Evolutionary conservation across 2,888 invertebrate species (phyloP).

Genomic region (Formica aserva): DNA sequence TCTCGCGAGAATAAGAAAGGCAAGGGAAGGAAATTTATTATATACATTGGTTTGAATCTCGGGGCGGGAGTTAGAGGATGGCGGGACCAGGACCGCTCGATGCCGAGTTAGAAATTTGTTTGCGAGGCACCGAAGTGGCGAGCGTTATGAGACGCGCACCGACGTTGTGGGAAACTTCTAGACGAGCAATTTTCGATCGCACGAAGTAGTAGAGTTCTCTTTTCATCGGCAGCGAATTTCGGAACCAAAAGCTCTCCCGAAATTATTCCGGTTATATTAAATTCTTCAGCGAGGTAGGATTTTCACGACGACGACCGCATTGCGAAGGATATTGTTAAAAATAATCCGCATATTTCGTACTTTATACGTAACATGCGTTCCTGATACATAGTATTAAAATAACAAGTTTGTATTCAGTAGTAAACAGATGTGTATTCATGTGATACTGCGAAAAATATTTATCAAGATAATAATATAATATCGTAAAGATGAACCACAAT

Average conservation of each 20-base stretch:
- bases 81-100: neutral
- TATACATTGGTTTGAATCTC: constrained; percentile 12
- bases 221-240: constrained; percentile 33
- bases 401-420: neutral
- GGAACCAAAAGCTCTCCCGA: constrained; percentile 28
- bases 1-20: constrained; percentile 32
- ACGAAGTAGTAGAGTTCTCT: constrained; percentile 15
- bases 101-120: constrained; percentile 40
- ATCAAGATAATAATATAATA: neutral
- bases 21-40: constrained; percentile 46
- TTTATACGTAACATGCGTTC: constrained; percentile 4
- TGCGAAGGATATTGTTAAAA: constrained; percentile 49
- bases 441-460: constrained; percentile 8
- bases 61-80: neutral
- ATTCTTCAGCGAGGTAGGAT: constrained; percentile 44
- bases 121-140: constrained; percentile 26
- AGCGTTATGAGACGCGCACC: constrained; percentile 37
- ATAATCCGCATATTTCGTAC: constrained; percentile 27
- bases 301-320: constrained; percentile 10
- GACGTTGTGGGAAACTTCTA: constrained; percentile 30
- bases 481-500: neutral
- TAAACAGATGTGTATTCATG: neutral
- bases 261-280: constrained; percentile 53
- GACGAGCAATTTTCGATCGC: constrained; percentile 32
- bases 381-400: constrained; percentile 31